phyloP scores from a whole-genome alignment of 2,113 vertebrate genomes.

The Strix aluco region DNA sequence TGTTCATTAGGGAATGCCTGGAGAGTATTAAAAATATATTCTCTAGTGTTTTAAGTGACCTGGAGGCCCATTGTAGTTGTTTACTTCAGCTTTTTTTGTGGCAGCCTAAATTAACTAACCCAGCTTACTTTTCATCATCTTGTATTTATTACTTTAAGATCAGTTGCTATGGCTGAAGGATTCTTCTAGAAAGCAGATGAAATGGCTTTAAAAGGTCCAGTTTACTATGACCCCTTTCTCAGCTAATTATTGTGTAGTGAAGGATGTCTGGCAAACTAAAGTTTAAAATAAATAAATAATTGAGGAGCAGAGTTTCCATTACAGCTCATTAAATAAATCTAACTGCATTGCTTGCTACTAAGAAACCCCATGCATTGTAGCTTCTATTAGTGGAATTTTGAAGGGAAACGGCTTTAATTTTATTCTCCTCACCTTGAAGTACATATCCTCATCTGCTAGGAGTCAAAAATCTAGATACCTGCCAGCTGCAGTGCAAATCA shows the following conservation, averaged over 20 bases:
- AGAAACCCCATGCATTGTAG: background rate
- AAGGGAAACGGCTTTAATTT: constrained; percentile 31
- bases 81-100: constrained; percentile 9
- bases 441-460: background rate
- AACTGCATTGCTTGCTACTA: background rate
- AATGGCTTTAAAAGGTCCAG: background rate
- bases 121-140: constrained; percentile 15
- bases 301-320: constrained; percentile 30
- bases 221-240: constrained; percentile 1
- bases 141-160: constrained; percentile 3
- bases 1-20: background rate
- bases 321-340: constrained; percentile 32
- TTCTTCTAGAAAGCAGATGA: background rate
- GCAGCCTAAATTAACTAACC: constrained; percentile 7
- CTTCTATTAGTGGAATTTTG: background rate
- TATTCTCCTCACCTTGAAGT: constrained; percentile 52
- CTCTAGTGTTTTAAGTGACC: background rate
- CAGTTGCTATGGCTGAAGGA: background rate
- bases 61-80: background rate
- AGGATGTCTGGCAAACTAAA: constrained; percentile 16
- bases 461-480: constrained; percentile 29
- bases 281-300: constrained; percentile 5
- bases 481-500: constrained; percentile 58
- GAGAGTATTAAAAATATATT: constrained; percentile 9
- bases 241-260: constrained; percentile 46